Evolutionary conservation across 2,888 invertebrate genomes (phyloP).

Genomic region (Vanessa cardui): DNA sequence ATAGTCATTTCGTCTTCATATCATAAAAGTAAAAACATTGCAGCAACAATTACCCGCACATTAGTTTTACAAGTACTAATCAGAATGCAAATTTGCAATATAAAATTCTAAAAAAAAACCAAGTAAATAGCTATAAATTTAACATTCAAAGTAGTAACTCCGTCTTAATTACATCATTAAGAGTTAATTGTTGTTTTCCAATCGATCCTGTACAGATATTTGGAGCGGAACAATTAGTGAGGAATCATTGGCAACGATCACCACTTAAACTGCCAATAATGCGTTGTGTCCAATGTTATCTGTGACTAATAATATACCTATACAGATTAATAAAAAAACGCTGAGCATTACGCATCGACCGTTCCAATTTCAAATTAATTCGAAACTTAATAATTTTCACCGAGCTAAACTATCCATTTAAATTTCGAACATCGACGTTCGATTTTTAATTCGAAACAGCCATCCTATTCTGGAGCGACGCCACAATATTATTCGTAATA

Average conservation of each 20-base stretch:
- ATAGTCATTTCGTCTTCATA: too few species aligned
- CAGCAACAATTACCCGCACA: neutral
- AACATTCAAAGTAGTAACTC: constrained; percentile 9
- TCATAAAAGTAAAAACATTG: too few species aligned
- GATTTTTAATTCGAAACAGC: constrained; percentile 32
- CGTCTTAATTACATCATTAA: constrained; percentile 33
- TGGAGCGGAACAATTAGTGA: constrained; percentile 35
- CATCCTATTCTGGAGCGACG: constrained; percentile 44
- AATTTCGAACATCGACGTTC: constrained; percentile 16
- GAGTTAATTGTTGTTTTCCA: constrained; percentile 28
- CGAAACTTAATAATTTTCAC: too few species aligned
- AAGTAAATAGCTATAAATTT: constrained; percentile 1
- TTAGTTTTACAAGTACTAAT: neutral
- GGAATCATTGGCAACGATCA: constrained; percentile 33
- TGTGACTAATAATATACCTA: constrained; percentile 4
- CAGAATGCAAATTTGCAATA: constrained; percentile 5
- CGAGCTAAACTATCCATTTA: neutral
- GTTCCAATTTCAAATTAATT: neutral
- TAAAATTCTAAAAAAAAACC: neutral
- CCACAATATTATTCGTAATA: constrained; percentile 43
- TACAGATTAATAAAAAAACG: constrained; percentile 7
- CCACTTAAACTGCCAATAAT: constrained; percentile 30
- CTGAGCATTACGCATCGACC: neutral
- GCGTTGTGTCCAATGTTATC: constrained; percentile 1
- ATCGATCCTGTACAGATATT: constrained; percentile 29